phyloP scores from a whole-genome alignment of 2,888 invertebrate species.

The Drosophila demipolita region DNA sequence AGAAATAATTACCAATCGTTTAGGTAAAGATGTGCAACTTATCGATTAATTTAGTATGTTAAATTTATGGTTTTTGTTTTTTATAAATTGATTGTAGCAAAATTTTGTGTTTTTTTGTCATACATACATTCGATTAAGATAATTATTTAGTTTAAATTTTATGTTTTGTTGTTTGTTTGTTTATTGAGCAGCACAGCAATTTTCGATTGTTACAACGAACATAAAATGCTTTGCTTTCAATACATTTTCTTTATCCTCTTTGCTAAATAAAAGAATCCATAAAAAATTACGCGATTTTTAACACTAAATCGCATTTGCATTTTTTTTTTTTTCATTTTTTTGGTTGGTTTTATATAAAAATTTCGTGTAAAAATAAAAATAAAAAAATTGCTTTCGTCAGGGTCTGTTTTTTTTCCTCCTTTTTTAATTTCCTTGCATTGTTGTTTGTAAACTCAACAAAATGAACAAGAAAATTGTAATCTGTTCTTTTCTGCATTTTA shows the following conservation, averaged over 20 bases:
- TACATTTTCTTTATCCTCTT: slow-evolving; percentile 38
- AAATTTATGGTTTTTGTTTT: slow-evolving; percentile 43
- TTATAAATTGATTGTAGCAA: slow-evolving; percentile 72
- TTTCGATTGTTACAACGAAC: slow-evolving; percentile 67
- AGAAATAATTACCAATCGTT: slow-evolving; percentile 82
- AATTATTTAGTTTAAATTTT: slow-evolving; percentile 37
- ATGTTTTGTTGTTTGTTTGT: slow-evolving; percentile 54
- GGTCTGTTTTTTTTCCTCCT: slow-evolving; percentile 1
- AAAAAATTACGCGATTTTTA: slow-evolving; percentile 39
- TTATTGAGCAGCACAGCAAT: slow-evolving; percentile 85
- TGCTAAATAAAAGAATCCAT: slow-evolving; percentile 51
- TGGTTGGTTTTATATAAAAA: slow-evolving; percentile 59
- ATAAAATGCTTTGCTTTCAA: slow-evolving; percentile 71
- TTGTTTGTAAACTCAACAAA: slow-evolving; percentile 63
- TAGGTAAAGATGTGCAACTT: slow-evolving; percentile 83
- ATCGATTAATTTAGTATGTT: slow-evolving; percentile 61
- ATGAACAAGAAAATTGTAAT: slow-evolving; percentile 60
- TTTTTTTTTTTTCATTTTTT: slow-evolving; percentile 47
- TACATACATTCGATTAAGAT: slow-evolving; percentile 44
- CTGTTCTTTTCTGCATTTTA: slow-evolving; percentile 31
- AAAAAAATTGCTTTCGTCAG: slow-evolving; percentile 69
- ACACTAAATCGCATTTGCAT: slow-evolving; percentile 26
- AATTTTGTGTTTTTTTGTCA: slow-evolving; percentile 37
- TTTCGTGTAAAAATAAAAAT: slow-evolving; percentile 59
- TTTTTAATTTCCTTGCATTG: slow-evolving; percentile 8